Percentiles rank a stretch among this genome's conserved stretches.
Conservation (phyloP, 2,797 vertebrate genomes). For the Pangasius macronema region DNA sequence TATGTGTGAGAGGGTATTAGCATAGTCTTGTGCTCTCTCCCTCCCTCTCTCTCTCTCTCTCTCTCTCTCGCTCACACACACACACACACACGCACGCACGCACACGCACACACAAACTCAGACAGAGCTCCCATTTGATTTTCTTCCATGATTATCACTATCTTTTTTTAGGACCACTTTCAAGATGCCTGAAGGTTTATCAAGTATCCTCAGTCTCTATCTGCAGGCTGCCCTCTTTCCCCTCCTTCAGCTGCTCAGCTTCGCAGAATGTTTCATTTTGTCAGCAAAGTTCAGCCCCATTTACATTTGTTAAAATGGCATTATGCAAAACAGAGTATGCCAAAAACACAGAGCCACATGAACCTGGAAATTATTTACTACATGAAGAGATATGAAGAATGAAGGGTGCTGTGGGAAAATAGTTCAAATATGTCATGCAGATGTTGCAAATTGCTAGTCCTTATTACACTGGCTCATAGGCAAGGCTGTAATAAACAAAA, state of each 20-base stretch:
- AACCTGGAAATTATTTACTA: conserved; percentile 32
- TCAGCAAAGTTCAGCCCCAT: conserved; percentile 52
- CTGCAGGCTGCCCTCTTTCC: conserved; percentile 42
- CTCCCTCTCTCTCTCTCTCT: neutral
- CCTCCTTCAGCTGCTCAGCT: conserved; percentile 32
- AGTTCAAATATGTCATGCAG: conserved; percentile 18
- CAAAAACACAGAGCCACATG: conserved; percentile 39
- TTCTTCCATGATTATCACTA: conserved; percentile 41
- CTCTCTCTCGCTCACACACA: neutral
- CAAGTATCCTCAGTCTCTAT: conserved; percentile 42
- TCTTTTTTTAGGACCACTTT: conserved; percentile 44
- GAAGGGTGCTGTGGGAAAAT: conserved; percentile 17
- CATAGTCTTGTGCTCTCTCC: conserved; percentile 16
- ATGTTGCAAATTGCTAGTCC: conserved; percentile 1
- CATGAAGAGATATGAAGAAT: conserved; percentile 21
- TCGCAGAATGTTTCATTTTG: conserved; percentile 43
- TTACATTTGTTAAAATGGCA: conserved; percentile 47
- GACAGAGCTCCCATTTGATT: conserved; percentile 39
- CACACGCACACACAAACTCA: neutral
- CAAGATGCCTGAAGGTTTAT: conserved; percentile 50
- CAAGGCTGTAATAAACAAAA: neutral
- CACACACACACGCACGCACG: neutral
- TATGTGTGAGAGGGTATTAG: conserved; percentile 36
- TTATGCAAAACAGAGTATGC: conserved; percentile 46
- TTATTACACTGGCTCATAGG: conserved; percentile 4